A percentile compares a stretch with the other conserved stretches of the same genome.
Evolutionary conservation across 1,140 invertebrate genomes (phyloP).

Genomic region (Hydropsyche tenuis): DNA sequence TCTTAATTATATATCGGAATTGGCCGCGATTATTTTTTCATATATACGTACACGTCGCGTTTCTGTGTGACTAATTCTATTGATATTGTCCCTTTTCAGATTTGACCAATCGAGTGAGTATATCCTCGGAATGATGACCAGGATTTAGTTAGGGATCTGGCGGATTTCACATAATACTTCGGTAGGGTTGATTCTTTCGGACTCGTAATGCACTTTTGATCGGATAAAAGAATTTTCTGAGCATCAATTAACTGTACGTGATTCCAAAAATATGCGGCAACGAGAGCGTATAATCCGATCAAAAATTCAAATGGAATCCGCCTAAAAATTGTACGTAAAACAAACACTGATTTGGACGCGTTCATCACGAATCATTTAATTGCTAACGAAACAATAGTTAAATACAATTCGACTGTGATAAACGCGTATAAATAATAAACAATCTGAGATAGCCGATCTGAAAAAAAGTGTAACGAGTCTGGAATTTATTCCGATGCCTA

Average conservation of each 20-base stretch:
- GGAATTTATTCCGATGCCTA: not conserved
- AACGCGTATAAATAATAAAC: not conserved
- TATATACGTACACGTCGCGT: not conserved
- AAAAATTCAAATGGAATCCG: not conserved
- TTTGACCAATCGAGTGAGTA: slow-evolving; percentile 13
- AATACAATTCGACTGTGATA: not conserved
- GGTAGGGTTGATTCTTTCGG: too few species aligned
- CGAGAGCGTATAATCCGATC: not conserved
- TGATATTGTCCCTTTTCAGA: slow-evolving; percentile 18
- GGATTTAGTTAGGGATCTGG: slow-evolving; percentile 13
- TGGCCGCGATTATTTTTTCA: not conserved
- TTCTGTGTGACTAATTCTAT: slow-evolving; percentile 11
- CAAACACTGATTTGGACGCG: too few species aligned
- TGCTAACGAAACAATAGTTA: not conserved
- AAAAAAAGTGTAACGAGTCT: not conserved
- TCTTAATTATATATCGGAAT: slow-evolving; percentile 13
- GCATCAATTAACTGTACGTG: too few species aligned
- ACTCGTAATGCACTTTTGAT: too few species aligned
- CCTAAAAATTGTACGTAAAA: too few species aligned
- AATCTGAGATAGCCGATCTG: too few species aligned
- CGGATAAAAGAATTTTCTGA: too few species aligned
- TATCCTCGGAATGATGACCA: slow-evolving; percentile 26
- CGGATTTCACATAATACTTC: too few species aligned
- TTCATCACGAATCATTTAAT: slow-evolving; percentile 9
- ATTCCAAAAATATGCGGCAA: not conserved